Percentiles rank a stretch among this genome's conserved stretches.
These are phyloP conservation scores for Oncopeltus fasciatus DNA, from an alignment of 1,140 invertebrate genomes.

Conservation along the genomic window DNA sequence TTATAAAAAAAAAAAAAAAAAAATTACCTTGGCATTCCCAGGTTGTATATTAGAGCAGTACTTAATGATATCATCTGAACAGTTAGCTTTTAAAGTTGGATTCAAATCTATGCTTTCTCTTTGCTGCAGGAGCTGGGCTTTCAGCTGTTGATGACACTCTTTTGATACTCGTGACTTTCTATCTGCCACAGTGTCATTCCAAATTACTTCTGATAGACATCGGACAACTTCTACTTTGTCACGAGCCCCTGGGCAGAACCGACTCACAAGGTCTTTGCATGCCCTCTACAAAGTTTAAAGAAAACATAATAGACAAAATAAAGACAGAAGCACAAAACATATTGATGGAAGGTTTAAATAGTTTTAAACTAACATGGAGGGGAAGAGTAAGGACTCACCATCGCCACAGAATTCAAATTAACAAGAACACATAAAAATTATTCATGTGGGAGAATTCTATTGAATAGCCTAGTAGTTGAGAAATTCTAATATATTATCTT, in stretches of 20 bases:
- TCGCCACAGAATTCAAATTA: too few relatives aligned
- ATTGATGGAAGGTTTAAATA: too few relatives aligned
- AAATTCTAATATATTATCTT: too few relatives aligned
- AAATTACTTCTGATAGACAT: slow-evolving; percentile 76
- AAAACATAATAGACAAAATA: too few relatives aligned
- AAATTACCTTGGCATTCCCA: slow-evolving; percentile 60
- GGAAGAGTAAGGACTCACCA: too few relatives aligned
- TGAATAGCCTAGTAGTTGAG: too few relatives aligned
- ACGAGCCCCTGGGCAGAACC: slow-evolving; percentile 52
- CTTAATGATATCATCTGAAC: slow-evolving; percentile 58
- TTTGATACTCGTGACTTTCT: slow-evolving; percentile 63
- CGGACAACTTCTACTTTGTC: slow-evolving; percentile 59
- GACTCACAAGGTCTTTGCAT: slow-evolving; percentile 68
- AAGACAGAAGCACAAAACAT: too few relatives aligned
- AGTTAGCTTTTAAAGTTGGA: slow-evolving; percentile 59
- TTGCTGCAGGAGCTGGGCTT: slow-evolving; percentile 74
- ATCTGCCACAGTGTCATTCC: slow-evolving; percentile 72
- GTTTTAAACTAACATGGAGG: too few relatives aligned
- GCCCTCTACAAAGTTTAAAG: slow-evolving; percentile 56
- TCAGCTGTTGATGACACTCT: slow-evolving; percentile 76
- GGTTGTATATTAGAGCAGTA: slow-evolving; percentile 55
- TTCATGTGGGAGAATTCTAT: too few relatives aligned
- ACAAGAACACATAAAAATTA: too few relatives aligned
- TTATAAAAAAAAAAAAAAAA: slow-evolving; percentile 15
- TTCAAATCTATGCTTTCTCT: slow-evolving; percentile 74